A percentile compares a stretch with the other conserved stretches of the same genome.
Conservation (phyloP, 2,113 vertebrate genomes). For the Cairina moschata region DNA sequence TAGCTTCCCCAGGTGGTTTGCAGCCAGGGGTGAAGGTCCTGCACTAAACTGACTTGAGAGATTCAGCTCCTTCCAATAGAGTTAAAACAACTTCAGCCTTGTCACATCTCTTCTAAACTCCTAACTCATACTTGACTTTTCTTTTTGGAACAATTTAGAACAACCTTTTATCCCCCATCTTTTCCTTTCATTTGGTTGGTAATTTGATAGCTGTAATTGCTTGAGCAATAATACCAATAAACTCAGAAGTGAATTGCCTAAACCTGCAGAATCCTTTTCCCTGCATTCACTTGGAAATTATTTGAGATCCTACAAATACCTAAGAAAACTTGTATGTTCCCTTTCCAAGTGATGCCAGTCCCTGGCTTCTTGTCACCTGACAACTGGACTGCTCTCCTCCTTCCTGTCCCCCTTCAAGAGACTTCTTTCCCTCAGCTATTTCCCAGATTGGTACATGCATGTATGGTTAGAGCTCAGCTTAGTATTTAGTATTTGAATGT, state of each 20-base stretch:
- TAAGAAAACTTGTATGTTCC: neutral
- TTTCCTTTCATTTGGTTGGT: neutral
- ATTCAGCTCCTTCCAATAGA: neutral
- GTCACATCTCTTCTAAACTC: neutral
- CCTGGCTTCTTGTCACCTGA: neutral
- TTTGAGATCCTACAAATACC: neutral
- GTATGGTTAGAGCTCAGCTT: neutral
- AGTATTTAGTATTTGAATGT: neutral
- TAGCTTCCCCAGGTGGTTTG: neutral
- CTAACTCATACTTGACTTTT: neutral
- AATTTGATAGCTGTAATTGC: neutral
- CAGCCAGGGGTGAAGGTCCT: neutral
- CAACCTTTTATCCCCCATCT: neutral
- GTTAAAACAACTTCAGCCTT: neutral
- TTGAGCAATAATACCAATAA: neutral
- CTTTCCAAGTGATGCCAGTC: neutral
- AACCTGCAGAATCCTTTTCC: neutral
- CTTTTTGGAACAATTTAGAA: neutral
- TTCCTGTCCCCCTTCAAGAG: neutral
- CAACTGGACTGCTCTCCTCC: neutral
- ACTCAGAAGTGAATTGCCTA: neutral
- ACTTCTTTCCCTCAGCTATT: rapidly evolving
- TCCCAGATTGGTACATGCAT: neutral
- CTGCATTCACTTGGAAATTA: neutral
- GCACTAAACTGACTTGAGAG: neutral